Evolutionary conservation across 2,113 vertebrate genomes (phyloP).

Genomic region (Casuarius casuarius): DNA sequence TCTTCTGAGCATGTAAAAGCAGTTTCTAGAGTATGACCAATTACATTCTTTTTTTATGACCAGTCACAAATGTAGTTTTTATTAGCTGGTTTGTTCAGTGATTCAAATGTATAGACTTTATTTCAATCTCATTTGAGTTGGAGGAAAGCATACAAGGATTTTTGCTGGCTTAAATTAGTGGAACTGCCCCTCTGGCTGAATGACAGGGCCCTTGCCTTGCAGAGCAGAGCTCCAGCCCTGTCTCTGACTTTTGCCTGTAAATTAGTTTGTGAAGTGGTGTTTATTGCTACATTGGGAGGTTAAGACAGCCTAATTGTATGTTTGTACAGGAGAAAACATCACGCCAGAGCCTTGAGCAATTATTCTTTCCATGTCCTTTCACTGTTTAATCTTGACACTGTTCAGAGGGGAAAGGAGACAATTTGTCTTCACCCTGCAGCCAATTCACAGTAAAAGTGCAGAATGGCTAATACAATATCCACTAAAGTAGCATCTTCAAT

Average conservation of each 20-base stretch:
- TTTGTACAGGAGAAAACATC: constrained; percentile 80
- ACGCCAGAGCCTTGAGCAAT: constrained; percentile 76
- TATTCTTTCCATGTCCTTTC: constrained; percentile 76
- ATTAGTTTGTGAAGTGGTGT: constrained; percentile 83
- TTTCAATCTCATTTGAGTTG: constrained; percentile 73
- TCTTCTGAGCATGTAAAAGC: constrained; percentile 49
- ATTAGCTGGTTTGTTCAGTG: constrained; percentile 76
- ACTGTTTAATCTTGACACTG: constrained; percentile 70
- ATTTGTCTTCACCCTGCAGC: constrained; percentile 75
- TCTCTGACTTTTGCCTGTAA: constrained; percentile 78
- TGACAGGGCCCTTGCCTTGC: constrained; percentile 39
- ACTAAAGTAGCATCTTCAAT: constrained; percentile 23
- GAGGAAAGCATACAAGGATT: constrained; percentile 72
- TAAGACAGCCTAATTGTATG: constrained; percentile 84
- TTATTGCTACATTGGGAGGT: constrained; percentile 82
- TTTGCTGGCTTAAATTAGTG: constrained; percentile 80
- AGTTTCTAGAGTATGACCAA: constrained; percentile 73
- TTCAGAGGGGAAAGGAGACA: constrained; percentile 75
- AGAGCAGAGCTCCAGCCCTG: constrained; percentile 67
- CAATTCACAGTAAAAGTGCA: constrained; percentile 62
- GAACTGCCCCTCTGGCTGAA: constrained; percentile 74
- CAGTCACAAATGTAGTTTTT: constrained; percentile 77
- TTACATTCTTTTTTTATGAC: constrained; percentile 78
- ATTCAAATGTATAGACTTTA: constrained; percentile 74
- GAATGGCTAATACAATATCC: constrained; percentile 39